These are phyloP conservation scores for Mesitornis unicolor DNA, from an alignment of 2,113 vertebrate genomes.

Conservation along the genomic window DNA sequence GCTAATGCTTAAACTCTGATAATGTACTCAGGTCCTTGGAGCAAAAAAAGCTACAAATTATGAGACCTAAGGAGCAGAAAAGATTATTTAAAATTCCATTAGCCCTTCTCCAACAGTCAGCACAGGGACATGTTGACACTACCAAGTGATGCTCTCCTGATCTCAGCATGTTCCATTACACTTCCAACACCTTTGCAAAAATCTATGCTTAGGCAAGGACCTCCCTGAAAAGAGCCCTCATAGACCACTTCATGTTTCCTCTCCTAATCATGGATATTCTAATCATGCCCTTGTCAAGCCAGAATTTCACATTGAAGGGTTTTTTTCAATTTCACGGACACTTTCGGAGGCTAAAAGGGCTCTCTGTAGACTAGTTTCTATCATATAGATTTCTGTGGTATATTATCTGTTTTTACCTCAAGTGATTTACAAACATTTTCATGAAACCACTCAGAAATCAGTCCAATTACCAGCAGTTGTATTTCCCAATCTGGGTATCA, in stretches of 20 bases:
- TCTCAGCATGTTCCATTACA: constrained; percentile 26
- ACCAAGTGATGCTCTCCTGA: background rate
- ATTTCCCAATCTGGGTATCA: background rate
- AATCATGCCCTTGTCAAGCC: constrained; percentile 34
- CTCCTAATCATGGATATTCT: constrained; percentile 48
- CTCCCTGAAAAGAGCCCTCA: constrained; percentile 42
- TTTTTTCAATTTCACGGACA: background rate
- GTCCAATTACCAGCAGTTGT: background rate
- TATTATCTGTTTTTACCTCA: constrained; percentile 1
- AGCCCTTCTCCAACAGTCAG: background rate
- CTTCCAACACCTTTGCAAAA: constrained; percentile 44
- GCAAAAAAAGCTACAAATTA: background rate
- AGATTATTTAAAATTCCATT: constrained; percentile 31
- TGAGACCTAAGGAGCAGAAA: background rate
- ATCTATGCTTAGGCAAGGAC: constrained; percentile 36
- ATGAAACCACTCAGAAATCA: background rate
- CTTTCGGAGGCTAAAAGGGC: background rate
- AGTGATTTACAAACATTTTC: background rate
- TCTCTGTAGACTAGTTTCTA: background rate
- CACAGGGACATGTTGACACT: background rate
- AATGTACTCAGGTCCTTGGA: background rate
- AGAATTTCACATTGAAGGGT: background rate
- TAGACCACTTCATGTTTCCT: constrained; percentile 50
- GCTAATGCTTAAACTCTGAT: background rate
- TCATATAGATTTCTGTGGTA: background rate